Percentiles rank a stretch among this genome's conserved stretches.
Evolutionary conservation across 2,888 invertebrate species (phyloP).

Genomic region (Monochamus alternatus): DNA sequence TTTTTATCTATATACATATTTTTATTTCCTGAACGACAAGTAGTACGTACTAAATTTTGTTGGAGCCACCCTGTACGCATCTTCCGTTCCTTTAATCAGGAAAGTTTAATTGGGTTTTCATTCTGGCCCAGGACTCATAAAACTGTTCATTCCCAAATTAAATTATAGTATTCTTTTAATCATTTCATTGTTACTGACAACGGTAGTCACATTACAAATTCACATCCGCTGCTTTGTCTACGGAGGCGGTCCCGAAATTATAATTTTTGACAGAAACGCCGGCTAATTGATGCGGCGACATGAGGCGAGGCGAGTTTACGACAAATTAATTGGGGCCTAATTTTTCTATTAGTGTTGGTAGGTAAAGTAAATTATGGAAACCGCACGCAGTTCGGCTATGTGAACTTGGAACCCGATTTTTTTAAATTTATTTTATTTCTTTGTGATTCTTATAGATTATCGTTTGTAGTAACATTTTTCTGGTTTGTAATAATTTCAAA

Average conservation of each 20-base stretch:
- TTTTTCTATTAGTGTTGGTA: not conserved
- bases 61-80: not conserved
- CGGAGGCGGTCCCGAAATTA: constrained; percentile 3
- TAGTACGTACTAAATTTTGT: not conserved
- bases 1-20: no score
- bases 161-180: constrained; percentile 22
- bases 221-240: constrained; percentile 12
- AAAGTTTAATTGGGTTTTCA: constrained; percentile 20
- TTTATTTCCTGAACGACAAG: not conserved
- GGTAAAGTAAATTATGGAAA: no score
- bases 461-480: no score
- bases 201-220: not conserved
- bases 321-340: constrained; percentile 2
- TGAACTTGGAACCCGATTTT: no score
- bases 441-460: no score
- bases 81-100: not conserved
- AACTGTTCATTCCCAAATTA: constrained; percentile 3
- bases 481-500: no score
- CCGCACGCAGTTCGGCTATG: no score
- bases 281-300: not conserved
- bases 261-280: constrained; percentile 20
- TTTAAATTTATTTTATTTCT: no score
- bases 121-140: constrained; percentile 1
- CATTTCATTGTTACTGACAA: constrained; percentile 19
- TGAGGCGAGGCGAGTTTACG: not conserved